Conservation (phyloP, 2,888 invertebrate genomes). For the Machimus atricapillus region DNA sequence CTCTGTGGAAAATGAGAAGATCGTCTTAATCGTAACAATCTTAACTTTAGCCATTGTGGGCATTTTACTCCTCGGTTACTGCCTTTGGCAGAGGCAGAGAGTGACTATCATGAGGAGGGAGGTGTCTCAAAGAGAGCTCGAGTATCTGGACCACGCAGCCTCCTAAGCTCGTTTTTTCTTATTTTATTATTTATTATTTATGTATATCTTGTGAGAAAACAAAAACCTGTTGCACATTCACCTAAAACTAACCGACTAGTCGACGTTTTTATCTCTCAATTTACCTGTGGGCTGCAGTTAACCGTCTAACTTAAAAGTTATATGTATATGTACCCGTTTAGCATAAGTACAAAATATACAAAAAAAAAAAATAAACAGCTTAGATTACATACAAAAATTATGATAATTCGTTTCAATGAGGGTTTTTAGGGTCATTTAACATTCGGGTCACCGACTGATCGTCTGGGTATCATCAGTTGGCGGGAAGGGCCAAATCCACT, state of each 20-base stretch:
- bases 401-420: neutral
- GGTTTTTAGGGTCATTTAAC: conserved; percentile 5
- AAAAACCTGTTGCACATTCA: neutral
- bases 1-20: conserved; percentile 40
- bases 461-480: neutral
- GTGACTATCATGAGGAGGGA: conserved; percentile 42
- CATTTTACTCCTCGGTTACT: conserved; percentile 43
- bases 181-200: neutral
- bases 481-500: neutral
- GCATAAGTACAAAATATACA: neutral
- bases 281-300: neutral
- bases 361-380: neutral
- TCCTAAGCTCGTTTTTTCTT: neutral
- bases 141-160: conserved; percentile 41
- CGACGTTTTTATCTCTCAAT: neutral
- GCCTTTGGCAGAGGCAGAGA: conserved; percentile 44
- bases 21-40: conserved; percentile 46
- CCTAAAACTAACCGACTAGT: neutral
- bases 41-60: conserved; percentile 45
- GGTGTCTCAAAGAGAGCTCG: conserved; percentile 40
- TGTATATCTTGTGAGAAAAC: neutral
- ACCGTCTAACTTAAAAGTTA: neutral
- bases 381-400: neutral
- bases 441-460: neutral
- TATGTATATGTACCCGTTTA: neutral